Percentiles rank a stretch among this genome's conserved stretches.
Conservation (phyloP, 2,888 invertebrate species). For the Sinodicranocentrus sp. region DNA sequence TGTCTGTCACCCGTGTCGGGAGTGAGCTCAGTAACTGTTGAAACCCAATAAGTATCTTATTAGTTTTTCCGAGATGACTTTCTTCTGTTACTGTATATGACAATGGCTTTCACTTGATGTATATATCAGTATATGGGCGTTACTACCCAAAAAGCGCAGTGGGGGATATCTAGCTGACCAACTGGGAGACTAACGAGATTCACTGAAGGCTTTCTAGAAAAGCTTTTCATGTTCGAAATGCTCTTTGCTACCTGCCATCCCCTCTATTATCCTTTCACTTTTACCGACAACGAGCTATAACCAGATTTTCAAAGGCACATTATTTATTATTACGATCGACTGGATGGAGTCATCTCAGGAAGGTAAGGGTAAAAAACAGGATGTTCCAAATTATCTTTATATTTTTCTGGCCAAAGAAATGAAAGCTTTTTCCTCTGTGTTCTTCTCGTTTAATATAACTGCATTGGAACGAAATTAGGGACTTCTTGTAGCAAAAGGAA, state of each 20-base stretch:
- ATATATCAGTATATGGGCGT: too few species aligned
- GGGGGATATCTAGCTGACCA: too few species aligned
- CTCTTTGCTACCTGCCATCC: not conserved
- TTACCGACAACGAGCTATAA: not conserved
- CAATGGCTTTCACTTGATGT: too few species aligned
- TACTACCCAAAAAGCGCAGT: too few species aligned
- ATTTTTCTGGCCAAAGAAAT: slow-evolving; percentile 30
- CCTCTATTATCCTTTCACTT: not conserved
- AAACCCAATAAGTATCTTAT: slow-evolving; percentile 44
- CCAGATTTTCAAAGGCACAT: slow-evolving; percentile 35
- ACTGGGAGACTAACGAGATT: too few species aligned
- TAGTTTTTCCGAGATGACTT: slow-evolving; percentile 26
- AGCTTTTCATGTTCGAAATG: not conserved
- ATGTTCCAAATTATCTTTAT: slow-evolving; percentile 50
- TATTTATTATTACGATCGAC: slow-evolving; percentile 13
- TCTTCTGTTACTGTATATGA: too few species aligned
- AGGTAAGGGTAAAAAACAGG: slow-evolving; percentile 53
- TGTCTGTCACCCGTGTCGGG: slow-evolving; percentile 38
- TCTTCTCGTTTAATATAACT: not conserved
- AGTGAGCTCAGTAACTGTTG: slow-evolving; percentile 33
- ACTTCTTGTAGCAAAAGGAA: not conserved
- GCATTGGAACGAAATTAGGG: not conserved
- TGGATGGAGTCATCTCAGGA: slow-evolving; percentile 43
- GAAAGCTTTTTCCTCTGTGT: slow-evolving; percentile 21
- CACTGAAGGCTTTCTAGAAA: too few species aligned